phyloP scores from a whole-genome alignment of 1,140 invertebrate species.

The Apis dorsata region DNA sequence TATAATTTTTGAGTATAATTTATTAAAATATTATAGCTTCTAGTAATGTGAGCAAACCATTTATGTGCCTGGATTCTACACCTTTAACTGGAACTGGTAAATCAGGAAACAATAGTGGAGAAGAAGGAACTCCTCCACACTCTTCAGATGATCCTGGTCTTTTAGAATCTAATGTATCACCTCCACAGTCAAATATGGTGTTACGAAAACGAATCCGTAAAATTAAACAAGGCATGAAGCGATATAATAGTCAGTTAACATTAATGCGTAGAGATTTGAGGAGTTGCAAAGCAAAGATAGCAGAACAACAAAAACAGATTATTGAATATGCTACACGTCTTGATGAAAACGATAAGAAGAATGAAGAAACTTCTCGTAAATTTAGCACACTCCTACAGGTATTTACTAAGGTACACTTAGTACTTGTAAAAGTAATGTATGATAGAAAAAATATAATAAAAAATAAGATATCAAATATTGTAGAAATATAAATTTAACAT shows the following conservation, averaged over 20 bases:
- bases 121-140: conserved; percentile 75
- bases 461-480: no score
- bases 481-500: neutral
- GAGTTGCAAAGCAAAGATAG: conserved; percentile 88
- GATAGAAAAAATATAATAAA: neutral
- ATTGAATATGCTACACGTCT: conserved; percentile 89
- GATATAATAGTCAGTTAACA: conserved; percentile 89
- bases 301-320: conserved; percentile 91
- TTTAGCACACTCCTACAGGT: conserved; percentile 93
- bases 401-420: conserved; percentile 75
- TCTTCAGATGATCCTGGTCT: conserved; percentile 79
- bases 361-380: conserved; percentile 92
- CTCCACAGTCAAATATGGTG: conserved; percentile 91
- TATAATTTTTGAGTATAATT: conserved; percentile 2
- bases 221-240: conserved; percentile 93
- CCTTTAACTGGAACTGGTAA: conserved; percentile 79
- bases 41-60: conserved; percentile 83
- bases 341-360: conserved; percentile 94
- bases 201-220: conserved; percentile 90
- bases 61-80: conserved; percentile 83
- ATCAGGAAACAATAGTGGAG: conserved; percentile 72
- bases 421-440: conserved; percentile 33
- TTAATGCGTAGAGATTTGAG: conserved; percentile 88
- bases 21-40: conserved; percentile 77
- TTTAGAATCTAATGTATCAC: conserved; percentile 82